Evolutionary conservation across 2,888 invertebrate species (phyloP), one percentile per base, ranked within the genome.

Genomic region (Cyaniris semiargus): DNA sequence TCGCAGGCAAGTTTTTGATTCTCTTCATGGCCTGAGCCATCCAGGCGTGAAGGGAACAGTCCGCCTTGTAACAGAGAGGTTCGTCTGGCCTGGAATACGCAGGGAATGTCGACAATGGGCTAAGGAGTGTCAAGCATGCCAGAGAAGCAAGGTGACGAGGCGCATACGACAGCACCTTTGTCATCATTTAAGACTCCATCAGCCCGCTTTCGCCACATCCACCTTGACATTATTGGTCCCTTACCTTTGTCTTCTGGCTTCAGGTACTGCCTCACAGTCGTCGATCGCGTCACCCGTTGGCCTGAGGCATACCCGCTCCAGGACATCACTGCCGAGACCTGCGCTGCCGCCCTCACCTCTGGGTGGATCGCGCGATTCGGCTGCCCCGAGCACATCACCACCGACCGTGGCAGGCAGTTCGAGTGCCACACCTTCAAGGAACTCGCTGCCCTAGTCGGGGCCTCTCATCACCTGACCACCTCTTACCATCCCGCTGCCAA

Each of bases 271-370:
- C 82, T 89, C 6, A 89, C 88, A 0, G 79, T 80, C 34, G 79
- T 86, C 21, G 85, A 86, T 78, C 75, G 85, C 7, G 83, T 81
- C 77, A 85, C 88, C 1, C 78, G 86, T 15, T 88, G 88, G 88
- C 84, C 86, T 23, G 87, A 87, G 79, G 86, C 83, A 5, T 78
- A 82, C 13, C 86, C 88, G 1, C 44, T 88, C 1, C 21, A 66
- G 15, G 84, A 89, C 76, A 88, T 88, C n/a, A 86, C 87, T 0
- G 89, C 88, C 0, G 86, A 85, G 77, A 86, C 87, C 0, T 85
- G 86, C 1, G 88, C 87, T 0, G 76, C 79, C n/a, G 84, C 86
- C 2, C 83, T 93, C 6, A 1, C 81, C 77, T n/a, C n/a, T n/a
- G n/a, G n/a, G n/a, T n/a, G n/a, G n/a, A n/a, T n/a, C n/a, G n/a